A percentile compares a stretch with the other conserved stretches of the same genome.
phyloP scores from a whole-genome alignment of 2,888 invertebrate genomes.

The Ametastegia equiseti region DNA sequence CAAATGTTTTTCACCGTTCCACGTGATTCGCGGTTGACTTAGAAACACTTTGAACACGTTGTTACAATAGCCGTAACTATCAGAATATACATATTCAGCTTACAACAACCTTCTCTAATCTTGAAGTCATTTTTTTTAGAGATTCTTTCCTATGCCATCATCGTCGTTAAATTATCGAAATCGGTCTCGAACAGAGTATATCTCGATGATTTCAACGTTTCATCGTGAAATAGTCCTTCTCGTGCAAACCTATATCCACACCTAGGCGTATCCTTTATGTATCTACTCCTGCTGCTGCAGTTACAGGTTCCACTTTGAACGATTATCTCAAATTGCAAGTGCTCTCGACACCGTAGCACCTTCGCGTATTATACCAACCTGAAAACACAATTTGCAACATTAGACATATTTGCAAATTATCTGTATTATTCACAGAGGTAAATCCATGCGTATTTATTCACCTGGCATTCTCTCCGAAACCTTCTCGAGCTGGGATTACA shows the following conservation, averaged over 20 bases:
- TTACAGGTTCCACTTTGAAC: neutral
- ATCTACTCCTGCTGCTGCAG: too few relatives aligned
- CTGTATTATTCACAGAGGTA: neutral
- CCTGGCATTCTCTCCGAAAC: too few relatives aligned
- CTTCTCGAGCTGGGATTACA: too few relatives aligned
- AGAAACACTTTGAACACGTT: slow-evolving; percentile 22
- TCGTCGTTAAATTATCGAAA: neutral
- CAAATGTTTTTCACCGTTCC: slow-evolving; percentile 44
- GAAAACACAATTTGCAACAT: neutral
- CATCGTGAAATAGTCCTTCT: neutral
- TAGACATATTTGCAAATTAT: slow-evolving; percentile 7
- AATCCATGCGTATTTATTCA: neutral
- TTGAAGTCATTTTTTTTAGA: neutral
- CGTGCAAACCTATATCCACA: neutral
- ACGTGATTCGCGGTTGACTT: slow-evolving; percentile 39
- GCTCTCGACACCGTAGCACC: neutral
- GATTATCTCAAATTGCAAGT: slow-evolving; percentile 16
- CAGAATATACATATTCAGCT: neutral
- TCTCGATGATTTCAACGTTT: neutral
- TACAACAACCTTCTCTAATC: neutral
- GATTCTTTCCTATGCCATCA: neutral
- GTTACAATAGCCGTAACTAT: neutral
- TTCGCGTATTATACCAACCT: neutral
- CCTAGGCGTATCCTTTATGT: too few relatives aligned
- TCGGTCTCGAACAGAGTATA: too few relatives aligned